phyloP scores from a whole-genome alignment of 1,140 invertebrate genomes.

The Tyrophagus putrescentiae region DNA sequence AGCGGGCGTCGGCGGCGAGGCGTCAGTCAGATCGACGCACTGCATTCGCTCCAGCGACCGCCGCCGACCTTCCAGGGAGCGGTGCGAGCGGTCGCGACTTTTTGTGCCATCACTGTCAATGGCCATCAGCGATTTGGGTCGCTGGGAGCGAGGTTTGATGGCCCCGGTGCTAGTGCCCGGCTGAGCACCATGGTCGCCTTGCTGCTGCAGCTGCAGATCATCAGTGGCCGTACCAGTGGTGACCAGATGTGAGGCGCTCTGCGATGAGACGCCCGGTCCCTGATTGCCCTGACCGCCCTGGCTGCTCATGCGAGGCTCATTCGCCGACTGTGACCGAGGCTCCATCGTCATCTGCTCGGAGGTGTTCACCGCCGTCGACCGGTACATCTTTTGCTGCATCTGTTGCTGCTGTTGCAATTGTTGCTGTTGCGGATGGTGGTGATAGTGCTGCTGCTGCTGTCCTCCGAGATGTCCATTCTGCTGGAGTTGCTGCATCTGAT shows the following conservation, averaged over 20 bases:
- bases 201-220: not conserved
- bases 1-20: conserved; percentile 23
- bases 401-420: too few relatives aligned
- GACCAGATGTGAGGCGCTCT: not conserved
- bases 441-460: not conserved
- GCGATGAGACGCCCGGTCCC: not conserved
- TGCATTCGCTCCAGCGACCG: conserved; percentile 39
- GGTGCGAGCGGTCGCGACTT: not conserved
- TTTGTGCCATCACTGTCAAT: not conserved
- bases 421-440: conserved; percentile 14
- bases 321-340: not conserved
- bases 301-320: not conserved
- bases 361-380: too few relatives aligned
- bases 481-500: not conserved
- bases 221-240: conserved; percentile 15
- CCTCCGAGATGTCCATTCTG: not conserved
- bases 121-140: conserved; percentile 13
- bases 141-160: not conserved
- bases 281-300: not conserved
- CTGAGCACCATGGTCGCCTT: too few relatives aligned
- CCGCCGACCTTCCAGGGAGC: conserved; percentile 26
- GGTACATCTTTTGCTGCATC: not conserved
- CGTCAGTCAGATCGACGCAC: conserved; percentile 54
- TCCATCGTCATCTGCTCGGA: too few relatives aligned
- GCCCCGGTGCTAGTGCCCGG: not conserved